Percentiles rank a stretch among this genome's conserved stretches.
phyloP scores from a whole-genome alignment of 2,113 vertebrate species.

The Pomatorhinus ruficollis region DNA sequence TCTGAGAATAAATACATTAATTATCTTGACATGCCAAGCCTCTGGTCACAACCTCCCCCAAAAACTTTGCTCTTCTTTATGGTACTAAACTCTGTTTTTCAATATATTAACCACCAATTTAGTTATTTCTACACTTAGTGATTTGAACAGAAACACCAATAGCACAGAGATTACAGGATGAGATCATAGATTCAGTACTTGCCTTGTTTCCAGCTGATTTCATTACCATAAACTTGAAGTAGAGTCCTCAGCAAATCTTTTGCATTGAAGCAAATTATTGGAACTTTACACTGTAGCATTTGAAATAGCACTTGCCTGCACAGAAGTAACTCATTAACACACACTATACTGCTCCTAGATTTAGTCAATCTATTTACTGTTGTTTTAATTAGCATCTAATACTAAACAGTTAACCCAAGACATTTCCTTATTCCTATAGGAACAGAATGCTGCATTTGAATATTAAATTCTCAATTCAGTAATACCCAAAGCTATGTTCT shows the following conservation, averaged over 20 bases:
- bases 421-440: background rate
- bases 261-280: slow-evolving; percentile 87
- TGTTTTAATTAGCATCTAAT: background rate
- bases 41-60: background rate
- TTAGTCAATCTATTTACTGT: background rate
- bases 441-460: background rate
- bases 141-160: background rate
- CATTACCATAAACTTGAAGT: slow-evolving; percentile 71
- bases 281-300: slow-evolving; percentile 67
- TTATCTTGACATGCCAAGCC: background rate
- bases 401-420: background rate
- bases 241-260: slow-evolving; percentile 86
- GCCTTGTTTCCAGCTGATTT: slow-evolving; percentile 84
- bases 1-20: background rate
- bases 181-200: background rate
- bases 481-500: background rate
- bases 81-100: background rate
- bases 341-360: background rate
- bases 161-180: background rate
- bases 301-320: slow-evolving; percentile 80
- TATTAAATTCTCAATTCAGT: background rate
- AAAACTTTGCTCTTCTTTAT: background rate
- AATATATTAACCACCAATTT: background rate
- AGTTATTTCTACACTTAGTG: background rate
- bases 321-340: background rate